Conservation (phyloP, 37 sponge, comb jelly and placozoan species). For the Oopsacas minuta region DNA sequence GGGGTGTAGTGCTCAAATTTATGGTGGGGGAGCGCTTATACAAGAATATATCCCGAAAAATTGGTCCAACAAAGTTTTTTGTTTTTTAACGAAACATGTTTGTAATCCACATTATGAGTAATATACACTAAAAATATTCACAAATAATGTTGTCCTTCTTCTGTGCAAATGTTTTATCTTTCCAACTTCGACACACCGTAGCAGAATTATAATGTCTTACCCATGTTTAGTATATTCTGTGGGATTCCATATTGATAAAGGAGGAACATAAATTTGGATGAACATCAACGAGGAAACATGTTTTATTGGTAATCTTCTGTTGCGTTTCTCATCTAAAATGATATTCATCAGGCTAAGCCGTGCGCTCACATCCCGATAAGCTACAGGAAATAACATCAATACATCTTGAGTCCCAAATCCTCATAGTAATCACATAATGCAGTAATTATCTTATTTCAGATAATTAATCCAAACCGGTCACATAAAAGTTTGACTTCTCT, state of each 20-base stretch:
- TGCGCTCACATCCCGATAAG: not conserved
- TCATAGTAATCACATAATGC: not conserved
- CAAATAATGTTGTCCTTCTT: no score
- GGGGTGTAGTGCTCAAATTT: no score
- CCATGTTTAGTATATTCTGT: not conserved
- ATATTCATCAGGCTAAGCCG: not conserved
- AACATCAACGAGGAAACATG: not conserved
- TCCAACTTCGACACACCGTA: no score
- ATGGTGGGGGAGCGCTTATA: no score
- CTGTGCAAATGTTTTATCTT: no score
- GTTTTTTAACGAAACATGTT: no score
- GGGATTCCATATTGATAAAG: not conserved
- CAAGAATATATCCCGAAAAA: no score
- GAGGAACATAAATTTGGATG: not conserved
- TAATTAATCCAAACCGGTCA: not conserved
- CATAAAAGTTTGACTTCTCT: not conserved
- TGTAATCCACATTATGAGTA: no score
- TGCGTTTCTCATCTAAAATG: not conserved
- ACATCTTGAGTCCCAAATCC: no score
- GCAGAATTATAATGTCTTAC: not conserved
- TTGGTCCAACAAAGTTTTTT: no score
- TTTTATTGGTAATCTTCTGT: not conserved
- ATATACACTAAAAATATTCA: no score
- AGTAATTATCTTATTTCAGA: not conserved
- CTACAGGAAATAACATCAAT: not conserved